Percentiles rank a stretch among this genome's conserved stretches.
Evolutionary conservation across 2,888 invertebrate species (phyloP).

Genomic region (Apodemia zela): DNA sequence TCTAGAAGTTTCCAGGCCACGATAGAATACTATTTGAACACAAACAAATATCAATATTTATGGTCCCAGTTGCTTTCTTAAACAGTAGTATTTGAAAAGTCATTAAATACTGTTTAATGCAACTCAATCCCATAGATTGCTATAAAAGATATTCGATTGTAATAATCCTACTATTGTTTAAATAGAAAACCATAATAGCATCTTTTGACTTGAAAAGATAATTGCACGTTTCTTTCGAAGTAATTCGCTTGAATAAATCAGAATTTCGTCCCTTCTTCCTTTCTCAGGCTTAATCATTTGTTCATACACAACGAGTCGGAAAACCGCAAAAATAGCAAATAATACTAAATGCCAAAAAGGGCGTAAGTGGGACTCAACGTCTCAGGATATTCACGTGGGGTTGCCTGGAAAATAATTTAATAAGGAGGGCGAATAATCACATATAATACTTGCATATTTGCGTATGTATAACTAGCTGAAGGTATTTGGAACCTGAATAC

Average conservation of each 20-base stretch:
- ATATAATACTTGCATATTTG: background rate
- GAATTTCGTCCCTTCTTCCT: constrained; percentile 22
- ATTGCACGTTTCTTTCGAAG: background rate
- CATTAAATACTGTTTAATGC: too few species aligned
- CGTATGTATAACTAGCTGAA: background rate
- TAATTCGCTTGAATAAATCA: constrained; percentile 12
- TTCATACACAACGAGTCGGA: constrained; percentile 69
- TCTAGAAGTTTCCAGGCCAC: too few species aligned
- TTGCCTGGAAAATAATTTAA: constrained; percentile 26
- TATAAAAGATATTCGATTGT: too few species aligned
- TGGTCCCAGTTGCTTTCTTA: too few species aligned
- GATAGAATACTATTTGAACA: too few species aligned
- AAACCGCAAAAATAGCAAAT: constrained; percentile 78
- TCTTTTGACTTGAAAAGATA: background rate
- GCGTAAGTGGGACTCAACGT: constrained; percentile 37
- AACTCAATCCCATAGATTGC: too few species aligned
- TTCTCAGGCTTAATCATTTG: constrained; percentile 35
- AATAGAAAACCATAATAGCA: background rate
- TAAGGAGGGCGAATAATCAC: constrained; percentile 13
- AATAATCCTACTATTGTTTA: background rate
- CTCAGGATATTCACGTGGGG: constrained; percentile 26
- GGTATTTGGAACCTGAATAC: constrained; percentile 6
- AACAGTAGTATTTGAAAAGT: too few species aligned
- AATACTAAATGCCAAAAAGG: constrained; percentile 51
- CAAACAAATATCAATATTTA: too few species aligned